These are phyloP conservation scores for Drosophila formosana DNA, from an alignment of 2,888 invertebrate genomes.

Conservation along the genomic window DNA sequence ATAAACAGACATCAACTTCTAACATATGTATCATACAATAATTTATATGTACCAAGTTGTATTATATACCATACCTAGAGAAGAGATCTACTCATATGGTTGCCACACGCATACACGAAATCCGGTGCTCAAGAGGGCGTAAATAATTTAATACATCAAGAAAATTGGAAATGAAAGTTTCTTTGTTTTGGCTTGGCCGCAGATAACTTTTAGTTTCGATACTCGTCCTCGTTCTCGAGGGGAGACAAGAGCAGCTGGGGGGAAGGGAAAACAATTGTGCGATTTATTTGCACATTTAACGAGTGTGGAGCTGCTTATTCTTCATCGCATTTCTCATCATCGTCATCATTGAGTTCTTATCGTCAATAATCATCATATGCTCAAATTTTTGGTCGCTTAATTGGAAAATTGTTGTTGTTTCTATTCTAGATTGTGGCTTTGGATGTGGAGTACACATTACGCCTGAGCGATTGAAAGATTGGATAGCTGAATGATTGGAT, in stretches of 20 bases:
- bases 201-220: slow-evolving; percentile 80
- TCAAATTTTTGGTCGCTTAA: slow-evolving; percentile 83
- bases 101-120: slow-evolving; percentile 58
- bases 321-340: not conserved
- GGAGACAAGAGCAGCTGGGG: not conserved
- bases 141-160: slow-evolving; percentile 83
- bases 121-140: slow-evolving; percentile 82
- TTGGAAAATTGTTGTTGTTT: slow-evolving; percentile 84
- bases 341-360: slow-evolving; percentile 60
- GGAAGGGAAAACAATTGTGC: slow-evolving; percentile 63
- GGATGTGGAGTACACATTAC: slow-evolving; percentile 57
- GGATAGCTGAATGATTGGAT: slow-evolving; percentile 63
- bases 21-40: slow-evolving; percentile 1
- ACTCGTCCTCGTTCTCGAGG: not conserved
- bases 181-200: slow-evolving; percentile 77
- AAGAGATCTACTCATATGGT: slow-evolving; percentile 31
- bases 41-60: slow-evolving; percentile 5
- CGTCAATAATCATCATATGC: slow-evolving; percentile 83
- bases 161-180: slow-evolving; percentile 83
- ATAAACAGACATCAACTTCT: slow-evolving; percentile 5
- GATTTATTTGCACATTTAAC: slow-evolving; percentile 80
- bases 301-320: slow-evolving; percentile 37
- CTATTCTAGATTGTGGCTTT: slow-evolving; percentile 59
- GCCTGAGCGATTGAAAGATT: slow-evolving; percentile 73
- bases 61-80: slow-evolving; percentile 19